These are phyloP conservation scores for Percina caprodes DNA, from an alignment of 2,113 vertebrate genomes.

Conservation along the genomic window DNA sequence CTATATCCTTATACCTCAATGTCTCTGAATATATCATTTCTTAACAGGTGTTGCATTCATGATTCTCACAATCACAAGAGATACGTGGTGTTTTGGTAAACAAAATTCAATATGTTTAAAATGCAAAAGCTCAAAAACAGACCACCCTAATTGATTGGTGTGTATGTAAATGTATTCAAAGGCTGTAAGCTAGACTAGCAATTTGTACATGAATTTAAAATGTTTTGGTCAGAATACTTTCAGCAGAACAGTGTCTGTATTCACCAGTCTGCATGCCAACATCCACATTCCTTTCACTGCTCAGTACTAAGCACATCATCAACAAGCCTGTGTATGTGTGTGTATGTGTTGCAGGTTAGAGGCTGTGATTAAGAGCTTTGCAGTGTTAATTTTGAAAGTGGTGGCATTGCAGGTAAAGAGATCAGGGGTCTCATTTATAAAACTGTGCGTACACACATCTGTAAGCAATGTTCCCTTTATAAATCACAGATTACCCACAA, in stretches of 20 bases:
- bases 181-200: conserved; percentile 4
- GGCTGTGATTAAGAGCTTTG: conserved; percentile 57
- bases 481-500: too few species aligned
- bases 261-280: conserved; percentile 43
- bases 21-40: background rate
- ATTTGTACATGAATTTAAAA: conserved; percentile 15
- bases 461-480: too few species aligned
- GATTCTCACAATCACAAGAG: background rate
- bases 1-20: background rate
- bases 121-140: conserved; percentile 2
- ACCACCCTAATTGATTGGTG: conserved; percentile 4
- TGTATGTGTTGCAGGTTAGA: conserved; percentile 32
- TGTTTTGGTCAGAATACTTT: conserved; percentile 21
- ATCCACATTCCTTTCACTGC: conserved; percentile 41
- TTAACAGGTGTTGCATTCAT: background rate
- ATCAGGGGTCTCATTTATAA: conserved; percentile 9
- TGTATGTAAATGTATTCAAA: conserved; percentile 23
- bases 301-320: conserved; percentile 41
- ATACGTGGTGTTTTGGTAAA: background rate
- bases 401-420: conserved; percentile 54
- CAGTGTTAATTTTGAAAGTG: conserved; percentile 41
- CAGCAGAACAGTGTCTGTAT: conserved; percentile 35
- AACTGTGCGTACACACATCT: too few species aligned
- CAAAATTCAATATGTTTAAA: conserved; percentile 1
- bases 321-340: conserved; percentile 18